Conservation (phyloP, 2,797 vertebrate genomes). For the Iguana delicatissima region DNA sequence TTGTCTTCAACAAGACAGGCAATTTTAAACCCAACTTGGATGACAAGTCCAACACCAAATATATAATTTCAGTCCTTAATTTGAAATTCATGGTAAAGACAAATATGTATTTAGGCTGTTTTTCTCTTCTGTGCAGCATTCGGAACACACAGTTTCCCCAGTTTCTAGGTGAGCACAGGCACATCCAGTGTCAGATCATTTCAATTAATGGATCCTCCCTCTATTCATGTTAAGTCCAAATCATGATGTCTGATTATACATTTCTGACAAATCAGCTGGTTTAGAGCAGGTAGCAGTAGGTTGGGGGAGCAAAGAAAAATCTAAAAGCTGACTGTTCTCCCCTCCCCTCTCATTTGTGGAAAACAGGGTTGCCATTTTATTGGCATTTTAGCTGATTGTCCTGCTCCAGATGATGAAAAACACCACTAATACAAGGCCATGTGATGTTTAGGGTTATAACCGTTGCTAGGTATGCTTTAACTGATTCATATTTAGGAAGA, state of each 20-base stretch:
- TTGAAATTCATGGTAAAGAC: slow-evolving; percentile 42
- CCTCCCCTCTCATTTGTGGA: not conserved
- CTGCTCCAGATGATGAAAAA: not conserved
- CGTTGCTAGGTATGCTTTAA: not conserved
- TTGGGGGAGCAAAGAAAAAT: not conserved
- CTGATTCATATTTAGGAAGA: not conserved
- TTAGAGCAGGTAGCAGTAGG: no score
- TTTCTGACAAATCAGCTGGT: not conserved
- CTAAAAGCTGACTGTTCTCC: not conserved
- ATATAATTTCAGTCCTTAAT: slow-evolving; percentile 56
- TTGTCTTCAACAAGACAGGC: slow-evolving; percentile 33
- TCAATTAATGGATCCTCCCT: slow-evolving; percentile 23
- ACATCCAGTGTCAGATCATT: slow-evolving; percentile 34
- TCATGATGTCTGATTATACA: slow-evolving; percentile 20
- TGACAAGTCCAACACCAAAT: slow-evolving; percentile 48
- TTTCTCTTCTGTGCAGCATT: slow-evolving; percentile 7
- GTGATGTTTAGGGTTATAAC: no score
- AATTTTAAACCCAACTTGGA: slow-evolving; percentile 15
- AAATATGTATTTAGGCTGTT: slow-evolving; percentile 46
- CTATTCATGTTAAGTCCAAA: not conserved
- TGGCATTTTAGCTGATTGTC: not conserved
- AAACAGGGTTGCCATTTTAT: not conserved
- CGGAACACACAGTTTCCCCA: slow-evolving; percentile 25
- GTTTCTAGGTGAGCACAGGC: slow-evolving; percentile 34
- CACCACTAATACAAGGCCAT: not conserved